phyloP scores from a whole-genome alignment of 2,797 vertebrate genomes.

The Phoeniculus purpureus region DNA sequence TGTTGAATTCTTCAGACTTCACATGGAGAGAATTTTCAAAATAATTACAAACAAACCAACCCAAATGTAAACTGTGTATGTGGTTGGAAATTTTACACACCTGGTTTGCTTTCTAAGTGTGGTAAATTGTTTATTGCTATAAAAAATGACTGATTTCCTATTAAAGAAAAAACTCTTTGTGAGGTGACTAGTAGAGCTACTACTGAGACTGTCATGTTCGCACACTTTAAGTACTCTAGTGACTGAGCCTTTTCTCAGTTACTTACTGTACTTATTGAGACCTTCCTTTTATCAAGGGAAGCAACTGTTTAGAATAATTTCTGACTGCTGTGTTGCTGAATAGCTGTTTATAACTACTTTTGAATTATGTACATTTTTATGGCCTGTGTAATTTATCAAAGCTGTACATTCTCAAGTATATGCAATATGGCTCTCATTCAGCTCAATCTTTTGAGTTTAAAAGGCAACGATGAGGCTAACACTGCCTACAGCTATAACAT shows the following conservation, averaged over 20 bases:
- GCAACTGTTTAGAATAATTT: neutral
- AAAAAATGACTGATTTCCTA: neutral
- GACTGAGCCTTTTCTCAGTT: neutral
- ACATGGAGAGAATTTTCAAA: neutral
- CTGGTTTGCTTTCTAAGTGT: neutral
- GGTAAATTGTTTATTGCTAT: neutral
- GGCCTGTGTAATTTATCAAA: neutral
- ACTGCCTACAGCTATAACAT: neutral
- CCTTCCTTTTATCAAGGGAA: neutral
- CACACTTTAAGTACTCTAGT: neutral
- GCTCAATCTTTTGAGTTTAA: neutral
- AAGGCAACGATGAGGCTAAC: neutral
- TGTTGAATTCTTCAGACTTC: slow-evolving; percentile 3
- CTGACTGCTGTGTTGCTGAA: neutral
- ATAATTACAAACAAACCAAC: neutral
- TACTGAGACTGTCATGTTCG: neutral
- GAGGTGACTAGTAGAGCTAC: neutral
- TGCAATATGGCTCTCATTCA: neutral
- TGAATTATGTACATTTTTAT: neutral
- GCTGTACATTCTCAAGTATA: neutral
- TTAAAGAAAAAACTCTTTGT: neutral
- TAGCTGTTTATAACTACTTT: neutral
- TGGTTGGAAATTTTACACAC: neutral
- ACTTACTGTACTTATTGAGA: neutral
- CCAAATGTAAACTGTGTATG: neutral